phyloP scores from a whole-genome alignment of 2,888 invertebrate species.

The Thymelicus lineola region DNA sequence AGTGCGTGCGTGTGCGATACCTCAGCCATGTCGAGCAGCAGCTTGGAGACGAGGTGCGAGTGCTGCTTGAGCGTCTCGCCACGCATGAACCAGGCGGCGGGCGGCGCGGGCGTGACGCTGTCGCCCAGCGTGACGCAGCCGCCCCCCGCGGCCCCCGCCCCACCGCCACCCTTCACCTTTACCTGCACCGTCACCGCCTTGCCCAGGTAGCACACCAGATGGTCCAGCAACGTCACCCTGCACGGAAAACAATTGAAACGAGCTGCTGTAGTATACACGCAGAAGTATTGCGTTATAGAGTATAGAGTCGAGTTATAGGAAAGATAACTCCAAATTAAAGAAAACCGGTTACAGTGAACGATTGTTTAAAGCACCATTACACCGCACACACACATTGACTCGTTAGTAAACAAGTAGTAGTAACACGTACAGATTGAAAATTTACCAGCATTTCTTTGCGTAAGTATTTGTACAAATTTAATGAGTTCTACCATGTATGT shows the following conservation, averaged over 20 bases:
- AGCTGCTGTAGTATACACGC: too few species aligned
- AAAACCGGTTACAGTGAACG: too few species aligned
- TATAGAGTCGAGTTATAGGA: too few species aligned
- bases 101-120: conserved; percentile 67
- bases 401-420: too few species aligned
- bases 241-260: background rate
- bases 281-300: too few species aligned
- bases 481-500: too few species aligned
- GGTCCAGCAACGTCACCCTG: conserved; percentile 93
- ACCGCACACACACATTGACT: too few species aligned
- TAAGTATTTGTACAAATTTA: too few species aligned
- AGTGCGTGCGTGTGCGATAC: conserved; percentile 77
- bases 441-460: too few species aligned
- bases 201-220: conserved; percentile 95
- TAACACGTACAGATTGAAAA: too few species aligned
- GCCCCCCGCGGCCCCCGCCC: conserved; percentile 54
- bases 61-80: conserved; percentile 94
- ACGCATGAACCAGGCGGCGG: conserved; percentile 92
- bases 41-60: conserved; percentile 93
- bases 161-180: conserved; percentile 85
- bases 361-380: too few species aligned
- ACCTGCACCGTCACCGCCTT: conserved; percentile 96
- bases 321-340: too few species aligned
- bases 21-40: conserved; percentile 96
- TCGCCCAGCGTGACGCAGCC: conserved; percentile 84